These are phyloP conservation scores for Cephalopachus bancanus DNA, from an alignment of 2,797 vertebrate genomes.

Conservation along the genomic window DNA sequence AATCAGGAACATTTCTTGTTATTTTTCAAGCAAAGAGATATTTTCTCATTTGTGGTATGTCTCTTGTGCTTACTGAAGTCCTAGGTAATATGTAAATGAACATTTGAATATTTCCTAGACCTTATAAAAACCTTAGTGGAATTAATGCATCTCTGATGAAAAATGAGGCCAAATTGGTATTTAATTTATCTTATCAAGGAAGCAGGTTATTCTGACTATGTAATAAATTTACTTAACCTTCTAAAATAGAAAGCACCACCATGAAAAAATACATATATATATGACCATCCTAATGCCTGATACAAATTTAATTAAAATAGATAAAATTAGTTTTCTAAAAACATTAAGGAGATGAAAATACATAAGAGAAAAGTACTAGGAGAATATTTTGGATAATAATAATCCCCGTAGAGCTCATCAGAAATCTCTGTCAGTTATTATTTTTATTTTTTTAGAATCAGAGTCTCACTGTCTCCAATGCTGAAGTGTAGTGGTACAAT, in stretches of 20 bases:
- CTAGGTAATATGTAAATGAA: not conserved
- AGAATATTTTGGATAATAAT: not conserved
- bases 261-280: too few relatives aligned
- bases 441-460: too few relatives aligned
- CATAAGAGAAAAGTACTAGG: not conserved
- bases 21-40: not conserved
- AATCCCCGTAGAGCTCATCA: not conserved
- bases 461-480: too few relatives aligned
- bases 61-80: not conserved
- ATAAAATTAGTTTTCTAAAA: constrained; percentile 11
- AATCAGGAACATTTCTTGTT: not conserved
- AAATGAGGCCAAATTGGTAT: not conserved
- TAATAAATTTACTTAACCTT: too few relatives aligned
- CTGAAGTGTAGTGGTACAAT: too few relatives aligned
- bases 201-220: not conserved
- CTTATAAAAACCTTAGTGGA: not conserved
- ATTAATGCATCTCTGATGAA: not conserved
- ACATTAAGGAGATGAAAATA: constrained; percentile 1
- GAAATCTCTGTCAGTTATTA: not conserved
- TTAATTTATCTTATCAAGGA: constrained; percentile 16
- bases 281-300: not conserved
- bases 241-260: too few relatives aligned
- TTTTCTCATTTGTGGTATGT: not conserved
- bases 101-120: not conserved
- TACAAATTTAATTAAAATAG: not conserved